Conservation (phyloP, 2,888 invertebrate genomes). For the Philereme transversata region DNA sequence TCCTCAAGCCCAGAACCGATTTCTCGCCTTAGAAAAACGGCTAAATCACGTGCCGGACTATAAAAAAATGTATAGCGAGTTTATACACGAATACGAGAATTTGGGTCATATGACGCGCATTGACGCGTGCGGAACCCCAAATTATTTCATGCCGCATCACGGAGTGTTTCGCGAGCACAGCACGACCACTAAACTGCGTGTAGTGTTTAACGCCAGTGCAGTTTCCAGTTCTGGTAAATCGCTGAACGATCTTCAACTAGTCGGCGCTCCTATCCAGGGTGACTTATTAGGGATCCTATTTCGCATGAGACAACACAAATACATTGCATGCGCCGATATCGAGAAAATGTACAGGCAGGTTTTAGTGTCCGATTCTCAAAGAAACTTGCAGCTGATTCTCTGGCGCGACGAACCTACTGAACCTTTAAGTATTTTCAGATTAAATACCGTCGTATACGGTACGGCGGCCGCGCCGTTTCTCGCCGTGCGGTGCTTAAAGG, state of each 20-base stretch:
- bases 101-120: conserved; percentile 36
- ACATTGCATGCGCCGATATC: conserved; percentile 43
- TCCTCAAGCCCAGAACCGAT: conserved; percentile 5
- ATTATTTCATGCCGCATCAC: conserved; percentile 39
- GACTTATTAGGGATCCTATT: conserved; percentile 45
- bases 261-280: conserved; percentile 42
- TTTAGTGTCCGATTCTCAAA: conserved; percentile 38
- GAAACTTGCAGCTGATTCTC: conserved; percentile 46
- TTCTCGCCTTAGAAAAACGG: conserved; percentile 5
- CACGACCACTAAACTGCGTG: conserved; percentile 33
- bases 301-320: conserved; percentile 36
- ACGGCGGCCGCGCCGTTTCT: conserved; percentile 45
- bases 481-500: background rate
- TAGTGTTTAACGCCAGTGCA: conserved; percentile 36
- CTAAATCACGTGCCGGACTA: conserved; percentile 1
- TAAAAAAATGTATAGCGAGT: conserved; percentile 25
- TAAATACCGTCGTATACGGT: conserved; percentile 46
- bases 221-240: conserved; percentile 30
- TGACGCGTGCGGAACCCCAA: background rate
- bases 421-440: conserved; percentile 35
- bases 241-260: conserved; percentile 38
- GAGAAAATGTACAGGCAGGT: conserved; percentile 50
- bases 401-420: conserved; percentile 42
- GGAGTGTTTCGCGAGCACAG: conserved; percentile 34
- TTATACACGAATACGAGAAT: conserved; percentile 31